Base-by-base conservation (phyloP, 1,140 invertebrate genomes). In the Alviniconcha marisindica region DNA sequence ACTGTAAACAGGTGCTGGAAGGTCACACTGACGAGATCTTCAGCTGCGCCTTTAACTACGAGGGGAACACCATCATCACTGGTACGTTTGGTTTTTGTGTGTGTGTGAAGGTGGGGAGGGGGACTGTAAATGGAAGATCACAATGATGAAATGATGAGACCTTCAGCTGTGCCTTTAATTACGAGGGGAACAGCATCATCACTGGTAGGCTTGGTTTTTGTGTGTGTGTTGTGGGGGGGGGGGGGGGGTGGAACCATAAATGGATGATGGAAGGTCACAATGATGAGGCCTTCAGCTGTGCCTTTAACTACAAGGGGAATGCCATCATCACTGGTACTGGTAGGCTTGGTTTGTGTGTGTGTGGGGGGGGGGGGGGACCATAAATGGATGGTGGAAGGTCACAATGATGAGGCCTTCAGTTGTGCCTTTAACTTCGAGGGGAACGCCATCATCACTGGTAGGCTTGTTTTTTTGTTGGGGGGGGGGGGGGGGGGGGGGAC, bases 11-110 rank as follows among this genome's bases (percentile, higher is more conserved):
- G 92, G 94, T 96, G 15, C 92, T 97, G 0, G 94, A 95, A 5
- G 96, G 96, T 0, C 96, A 97, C 87, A 95, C 95, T 40, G 96
- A 96, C 31, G 96, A 97, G 89, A 96, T 97, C 40, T 97, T 97
- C 90, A 96, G 95, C 3, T 96, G 96, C 88, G 95, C 95, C 1
- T 97, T 96, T 90, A 96, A 95, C 28, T 96, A 97, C 90, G 93
- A 95, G 1, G 96, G 96, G 0, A 96, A 96, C 88, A 95, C 95
- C 1, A 95, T 97, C 82, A 93, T 97, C 71, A 97, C 96, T 48
- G 96, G 93, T 93, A 85, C 69, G 76, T 28, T 31, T 18, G 24
- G 14, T 48, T 3, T 78, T 0, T 14, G 38, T 77, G 21, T n/a
- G 33, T 54, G 21, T 54, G 18, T n/a, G 24, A 5, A 63, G 5